These are phyloP conservation scores for Bactericera cockerelli DNA, from an alignment of 1,140 invertebrate species.

Conservation along the genomic window DNA sequence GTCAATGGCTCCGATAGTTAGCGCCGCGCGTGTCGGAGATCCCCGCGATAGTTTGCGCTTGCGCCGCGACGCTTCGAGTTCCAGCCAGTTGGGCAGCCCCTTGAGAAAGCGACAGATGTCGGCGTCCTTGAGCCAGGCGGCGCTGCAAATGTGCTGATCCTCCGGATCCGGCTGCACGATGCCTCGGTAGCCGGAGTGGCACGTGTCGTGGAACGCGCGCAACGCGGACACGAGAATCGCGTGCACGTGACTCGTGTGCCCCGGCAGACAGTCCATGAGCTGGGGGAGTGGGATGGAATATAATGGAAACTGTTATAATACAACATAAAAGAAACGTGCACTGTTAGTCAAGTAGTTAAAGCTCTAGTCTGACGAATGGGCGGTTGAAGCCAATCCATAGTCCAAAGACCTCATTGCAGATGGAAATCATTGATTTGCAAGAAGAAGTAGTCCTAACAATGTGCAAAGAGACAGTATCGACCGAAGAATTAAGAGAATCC, in stretches of 20 bases:
- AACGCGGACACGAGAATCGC: constrained; percentile 50
- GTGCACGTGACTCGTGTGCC: constrained; percentile 51
- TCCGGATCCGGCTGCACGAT: constrained; percentile 67
- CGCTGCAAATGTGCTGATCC: constrained; percentile 65
- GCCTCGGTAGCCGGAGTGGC: constrained; percentile 52
- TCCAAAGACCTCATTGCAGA: no score
- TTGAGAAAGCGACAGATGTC: constrained; percentile 83
- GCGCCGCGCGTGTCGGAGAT: constrained; percentile 18
- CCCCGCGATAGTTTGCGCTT: constrained; percentile 25
- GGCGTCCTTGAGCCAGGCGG: constrained; percentile 84
- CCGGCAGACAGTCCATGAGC: constrained; percentile 52
- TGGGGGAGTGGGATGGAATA: constrained; percentile 16
- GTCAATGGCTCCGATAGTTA: constrained; percentile 31
- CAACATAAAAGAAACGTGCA: neutral
- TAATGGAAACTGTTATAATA: neutral
- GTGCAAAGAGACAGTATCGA: no score
- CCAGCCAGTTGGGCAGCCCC: constrained; percentile 65
- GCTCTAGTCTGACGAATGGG: no score
- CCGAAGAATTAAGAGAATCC: neutral
- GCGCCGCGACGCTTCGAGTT: constrained; percentile 40
- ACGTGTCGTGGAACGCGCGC: constrained; percentile 57
- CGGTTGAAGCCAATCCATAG: no score
- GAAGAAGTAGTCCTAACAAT: no score
- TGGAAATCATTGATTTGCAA: no score
- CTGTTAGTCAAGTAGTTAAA: no score